A percentile compares a stretch with the other conserved stretches of the same genome.
Conservation (phyloP, 2,888 invertebrate species). For the Xylota segnis region DNA sequence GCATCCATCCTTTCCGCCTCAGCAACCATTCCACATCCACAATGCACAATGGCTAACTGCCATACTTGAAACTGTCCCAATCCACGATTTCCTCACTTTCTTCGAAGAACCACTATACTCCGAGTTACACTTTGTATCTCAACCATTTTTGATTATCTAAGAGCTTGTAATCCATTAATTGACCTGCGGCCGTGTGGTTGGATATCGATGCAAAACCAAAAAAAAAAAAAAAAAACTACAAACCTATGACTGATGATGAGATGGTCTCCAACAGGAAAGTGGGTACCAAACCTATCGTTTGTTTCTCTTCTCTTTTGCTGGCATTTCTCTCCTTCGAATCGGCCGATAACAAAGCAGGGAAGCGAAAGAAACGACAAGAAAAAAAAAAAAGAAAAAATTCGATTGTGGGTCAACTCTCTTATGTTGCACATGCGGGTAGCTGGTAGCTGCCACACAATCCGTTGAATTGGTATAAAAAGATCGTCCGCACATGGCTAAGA, state of each 20-base stretch:
- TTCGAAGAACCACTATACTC: conserved; percentile 47
- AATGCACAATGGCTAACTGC: no score
- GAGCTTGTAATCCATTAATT: conserved; percentile 67
- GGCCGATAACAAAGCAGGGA: conserved; percentile 12
- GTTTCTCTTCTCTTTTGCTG: conserved; percentile 26
- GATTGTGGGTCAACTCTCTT: conserved; percentile 70
- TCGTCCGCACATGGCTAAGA: conserved; percentile 60
- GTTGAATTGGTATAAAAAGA: conserved; percentile 68
- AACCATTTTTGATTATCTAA: conserved; percentile 67
- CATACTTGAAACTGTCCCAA: neutral
- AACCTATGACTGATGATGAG: conserved; percentile 23
- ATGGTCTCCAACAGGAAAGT: conserved; percentile 38
- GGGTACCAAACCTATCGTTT: conserved; percentile 30
- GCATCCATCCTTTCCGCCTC: conserved; percentile 28
- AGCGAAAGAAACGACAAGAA: neutral
- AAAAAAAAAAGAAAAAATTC: conserved; percentile 37
- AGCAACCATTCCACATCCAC: neutral
- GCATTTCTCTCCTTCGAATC: conserved; percentile 26
- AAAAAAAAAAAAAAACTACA: neutral
- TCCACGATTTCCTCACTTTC: conserved; percentile 68
- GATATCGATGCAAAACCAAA: conserved; percentile 40
- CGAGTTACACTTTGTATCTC: conserved; percentile 43
- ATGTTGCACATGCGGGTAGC: conserved; percentile 68
- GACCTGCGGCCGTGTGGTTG: conserved; percentile 53
- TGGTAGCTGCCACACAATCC: conserved; percentile 61